Base-by-base conservation (phyloP, 2,113 vertebrate genomes). In the Trichechus manatus region DNA sequence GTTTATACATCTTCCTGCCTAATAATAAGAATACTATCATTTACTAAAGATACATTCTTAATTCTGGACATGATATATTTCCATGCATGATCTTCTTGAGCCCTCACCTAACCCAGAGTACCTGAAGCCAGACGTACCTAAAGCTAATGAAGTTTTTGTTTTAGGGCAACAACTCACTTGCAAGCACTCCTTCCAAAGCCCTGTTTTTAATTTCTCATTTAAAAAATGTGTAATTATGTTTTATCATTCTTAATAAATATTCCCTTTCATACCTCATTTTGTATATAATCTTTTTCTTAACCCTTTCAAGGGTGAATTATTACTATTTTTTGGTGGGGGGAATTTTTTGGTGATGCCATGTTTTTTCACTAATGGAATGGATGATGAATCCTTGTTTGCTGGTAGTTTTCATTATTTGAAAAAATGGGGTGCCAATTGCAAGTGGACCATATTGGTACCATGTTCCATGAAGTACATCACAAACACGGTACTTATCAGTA, bases 61-160 rank as follows among this genome's bases (percentile, higher is more conserved):
- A 83, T 84, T 50, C 33, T 20, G 77, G 36, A 36, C 50, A 61
- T 77, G 87, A 75, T 50, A 4, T 87, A 79, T 92, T 94, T 90
- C 44, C 25, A n/a, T 84, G 25, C 1, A 22, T 22, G 20, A 88
- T 79, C 82, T 90, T 83, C 39, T 78, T 89, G 68, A 93, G 83
- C 89, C 83, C 15, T 82, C 22, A 92, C 42, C 17, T 4, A 36
- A 11, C 9, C n/a, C n/a, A n/a, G n/a, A n/a, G n/a, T n/a, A n/a
- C 19, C 31, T 23, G 74, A 33, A 89, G 68, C n/a, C 61, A 70
- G n/a, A 66, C 56, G 19, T 36, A 42, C 9, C 14, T 44, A 31
- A 91, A 93, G 53, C 36, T 89, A 93, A 79, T 87, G 23, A 78
- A 63, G 27, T 79, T 93, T 85, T 66, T 20, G 19, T 94, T 92